Percentiles rank a stretch among this genome's conserved stretches.
Evolutionary conservation across 2,113 vertebrate species (phyloP).

Genomic region (Verasper variegatus): DNA sequence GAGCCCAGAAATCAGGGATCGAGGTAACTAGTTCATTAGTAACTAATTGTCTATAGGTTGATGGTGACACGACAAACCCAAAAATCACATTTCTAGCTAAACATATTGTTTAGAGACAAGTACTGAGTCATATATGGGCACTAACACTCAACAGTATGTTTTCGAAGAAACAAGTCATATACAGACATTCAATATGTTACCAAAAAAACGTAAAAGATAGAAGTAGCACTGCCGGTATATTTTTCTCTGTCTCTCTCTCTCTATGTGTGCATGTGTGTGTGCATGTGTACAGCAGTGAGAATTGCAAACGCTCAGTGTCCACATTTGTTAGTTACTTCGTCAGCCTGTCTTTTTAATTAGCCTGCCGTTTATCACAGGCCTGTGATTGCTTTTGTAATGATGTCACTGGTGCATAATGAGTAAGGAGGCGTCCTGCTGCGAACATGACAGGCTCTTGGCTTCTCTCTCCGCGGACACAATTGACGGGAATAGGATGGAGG

Average conservation of each 20-base stretch:
- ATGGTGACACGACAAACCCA: too few relatives aligned
- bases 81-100: too few relatives aligned
- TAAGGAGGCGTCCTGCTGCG: constrained; percentile 69
- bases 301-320: constrained; percentile 15
- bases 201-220: neutral
- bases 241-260: constrained; percentile 5
- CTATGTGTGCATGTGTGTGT: constrained; percentile 28
- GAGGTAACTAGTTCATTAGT: too few relatives aligned
- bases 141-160: neutral
- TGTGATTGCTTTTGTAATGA: constrained; percentile 83
- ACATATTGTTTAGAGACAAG: neutral
- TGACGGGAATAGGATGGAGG: constrained; percentile 48
- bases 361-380: constrained; percentile 76
- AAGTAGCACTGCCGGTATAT: neutral
- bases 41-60: too few relatives aligned
- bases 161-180: neutral
- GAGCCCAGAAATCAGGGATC: too few relatives aligned
- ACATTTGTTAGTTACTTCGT: constrained; percentile 57
- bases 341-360: constrained; percentile 83
- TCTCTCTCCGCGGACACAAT: constrained; percentile 45
- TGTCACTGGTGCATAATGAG: constrained; percentile 83
- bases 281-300: constrained; percentile 24
- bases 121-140: neutral
- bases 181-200: constrained; percentile 4
- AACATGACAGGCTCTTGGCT: constrained; percentile 76